Base-by-base conservation (phyloP, 1,140 invertebrate genomes). In the Pemphigus obesinymphae region DNA sequence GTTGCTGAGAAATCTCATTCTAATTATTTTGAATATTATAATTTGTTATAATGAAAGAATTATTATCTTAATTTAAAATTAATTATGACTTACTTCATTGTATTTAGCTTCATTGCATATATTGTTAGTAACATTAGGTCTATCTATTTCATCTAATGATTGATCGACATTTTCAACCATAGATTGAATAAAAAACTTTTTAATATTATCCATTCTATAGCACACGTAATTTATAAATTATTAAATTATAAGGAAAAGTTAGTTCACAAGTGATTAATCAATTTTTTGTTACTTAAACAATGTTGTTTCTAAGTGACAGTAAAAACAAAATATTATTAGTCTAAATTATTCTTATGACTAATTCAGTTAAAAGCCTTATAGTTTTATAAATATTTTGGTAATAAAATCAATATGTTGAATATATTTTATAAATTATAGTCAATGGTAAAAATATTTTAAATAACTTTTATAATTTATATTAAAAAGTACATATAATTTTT, bases 161-260 rank as follows among this genome's bases (percentile, higher is more conserved):
- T 78, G n/a, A 26, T 78, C 37, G 0, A 2, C 34, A 40, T 78
- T 40, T 10, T 61, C n/a, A 15, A 13, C 23, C 13, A 43, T 29
- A 13, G 53, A 43, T 23, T 17, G 37, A 78, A 40, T 61, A 61
- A 80, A 80, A 61, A 61, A 61, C 7, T 63, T 61, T 43, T 58
- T 61, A 37, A 80, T 58, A 20, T 17, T 43, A 43, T 80, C 75
- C 75, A 80, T 80, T 45, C n/a, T 40, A 40, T 43, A 26, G n/a
- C 11, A 29, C 58, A 23, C 1, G n/a, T 3, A n/a, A n/a, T n/a
- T n/a, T 11, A 37, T 68, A 40, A 37, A 68, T 31, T 61, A 29
- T 17, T 1, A 2, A 31, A 31, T 6, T 31, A 6, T 61, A 31
- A n/a, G n/a, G n/a, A n/a, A n/a, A n/a, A n/a, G n/a, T n/a, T n/a